A percentile compares a stretch with the other conserved stretches of the same genome.
These are phyloP conservation scores for Trachelipus rathkii DNA, from an alignment of 1,140 invertebrate genomes.

Conservation along the genomic window DNA sequence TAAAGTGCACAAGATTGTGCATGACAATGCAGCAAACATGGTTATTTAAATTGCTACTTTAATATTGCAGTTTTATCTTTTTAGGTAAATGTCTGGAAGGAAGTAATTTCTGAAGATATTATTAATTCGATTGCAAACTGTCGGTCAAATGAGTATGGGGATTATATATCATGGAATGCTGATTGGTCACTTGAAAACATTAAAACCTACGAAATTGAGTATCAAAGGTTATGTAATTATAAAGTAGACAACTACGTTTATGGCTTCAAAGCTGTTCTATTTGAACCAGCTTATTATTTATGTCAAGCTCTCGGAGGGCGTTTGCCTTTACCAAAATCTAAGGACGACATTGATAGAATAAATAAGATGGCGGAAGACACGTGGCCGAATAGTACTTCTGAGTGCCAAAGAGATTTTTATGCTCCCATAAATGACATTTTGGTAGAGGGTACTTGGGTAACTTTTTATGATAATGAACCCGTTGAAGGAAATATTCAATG, in stretches of 20 bases:
- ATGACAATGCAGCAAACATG: no score
- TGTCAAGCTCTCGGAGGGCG: slow-evolving; percentile 20
- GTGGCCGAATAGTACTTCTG: no score
- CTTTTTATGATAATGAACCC: neutral
- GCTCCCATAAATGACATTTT: neutral
- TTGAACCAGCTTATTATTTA: slow-evolving; percentile 6
- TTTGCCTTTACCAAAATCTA: neutral
- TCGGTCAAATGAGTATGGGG: neutral
- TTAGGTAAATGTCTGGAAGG: no score
- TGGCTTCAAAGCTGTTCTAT: neutral
- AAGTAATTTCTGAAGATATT: no score
- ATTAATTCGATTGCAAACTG: no score
- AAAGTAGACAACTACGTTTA: neutral
- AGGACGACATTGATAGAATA: no score
- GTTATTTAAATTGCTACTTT: no score
- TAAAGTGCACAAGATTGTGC: no score
- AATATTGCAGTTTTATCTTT: no score
- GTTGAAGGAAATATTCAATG: neutral
- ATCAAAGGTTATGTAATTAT: neutral
- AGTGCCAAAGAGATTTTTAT: no score
- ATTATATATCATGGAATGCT: slow-evolving; percentile 23
- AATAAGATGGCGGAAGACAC: neutral
- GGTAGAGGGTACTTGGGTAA: slow-evolving; percentile 8
- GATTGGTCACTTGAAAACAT: slow-evolving; percentile 1
- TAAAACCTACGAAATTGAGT: neutral